Base-by-base conservation (phyloP, 2,888 invertebrate genomes). In the Lasius platythorax region DNA sequence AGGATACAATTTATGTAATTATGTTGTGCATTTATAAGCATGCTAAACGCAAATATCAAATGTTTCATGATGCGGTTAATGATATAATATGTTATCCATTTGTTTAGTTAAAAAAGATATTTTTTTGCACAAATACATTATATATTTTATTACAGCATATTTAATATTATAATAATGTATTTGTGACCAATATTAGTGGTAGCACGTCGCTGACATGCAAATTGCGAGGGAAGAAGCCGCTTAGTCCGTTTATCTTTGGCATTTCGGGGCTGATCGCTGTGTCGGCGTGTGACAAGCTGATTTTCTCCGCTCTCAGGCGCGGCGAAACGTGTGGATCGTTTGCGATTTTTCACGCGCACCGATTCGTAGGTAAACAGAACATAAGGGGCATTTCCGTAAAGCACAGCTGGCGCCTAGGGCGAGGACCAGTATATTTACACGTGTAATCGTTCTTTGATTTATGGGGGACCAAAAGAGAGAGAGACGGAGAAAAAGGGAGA, bases 401-500 rank as follows among this genome's bases (percentile, higher is more conserved):
- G 85, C 83, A 68, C 89, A 87, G 82, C 83, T 89, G 90, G 82
- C 72, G 68, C 40, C 79, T 63, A 72, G 83, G 84, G 66, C 37
- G 75, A 79, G 84, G 63, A 61, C 53, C 74, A 78, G 84, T 85
- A 82, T 91, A 90, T 91, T 91, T 91, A 91, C 91, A 87, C 90
- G 85, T 88, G 89, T 91, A 90, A 91, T 90, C 91, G 88, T 88
- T 85, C 86, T 70, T 58, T 89, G 91, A 91, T 91, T 91, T 90
- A 90, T 91, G 81, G 87, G 43, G 82, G 84, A 72, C 73, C 61
- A 68, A 85, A 37, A 82, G 82, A 73, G 84, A 5, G 37, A 12
- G 18, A 33, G 5, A 46, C 15, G 2, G 23, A 76, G 61, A 63
- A n/a, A 37, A 8, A 40, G 61, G 9, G 61, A 61, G 30, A 70